Percentiles rank a stretch among this genome's conserved stretches.
These are phyloP conservation scores for Octopus sinensis DNA, from an alignment of 1,140 invertebrate genomes.

Conservation along the genomic window DNA sequence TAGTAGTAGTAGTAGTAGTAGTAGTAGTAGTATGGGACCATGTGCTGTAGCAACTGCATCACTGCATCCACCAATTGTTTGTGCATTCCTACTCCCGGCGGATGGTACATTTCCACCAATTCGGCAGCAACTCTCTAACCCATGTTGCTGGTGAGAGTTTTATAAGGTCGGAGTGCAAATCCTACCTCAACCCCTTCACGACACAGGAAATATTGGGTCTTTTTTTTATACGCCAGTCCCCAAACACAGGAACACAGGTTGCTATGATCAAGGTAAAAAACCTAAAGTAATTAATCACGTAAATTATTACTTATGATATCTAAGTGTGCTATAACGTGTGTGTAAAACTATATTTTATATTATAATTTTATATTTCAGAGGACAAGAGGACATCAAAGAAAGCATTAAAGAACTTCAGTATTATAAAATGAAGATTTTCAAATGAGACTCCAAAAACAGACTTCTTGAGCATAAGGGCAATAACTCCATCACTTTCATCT, in stretches of 20 bases:
- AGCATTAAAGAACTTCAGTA: slow-evolving; percentile 79
- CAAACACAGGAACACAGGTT: neutral
- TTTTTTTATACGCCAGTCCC: neutral
- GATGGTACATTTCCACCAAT: too few species aligned
- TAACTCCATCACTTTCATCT: too few species aligned
- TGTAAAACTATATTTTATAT: neutral
- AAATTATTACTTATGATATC: slow-evolving; percentile 6
- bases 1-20: too few species aligned
- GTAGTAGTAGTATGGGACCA: too few species aligned
- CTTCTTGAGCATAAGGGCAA: too few species aligned
- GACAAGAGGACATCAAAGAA: slow-evolving; percentile 80
- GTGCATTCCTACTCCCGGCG: too few species aligned
- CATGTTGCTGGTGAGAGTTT: too few species aligned
- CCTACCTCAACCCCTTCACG: neutral
- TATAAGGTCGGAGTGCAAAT: too few species aligned
- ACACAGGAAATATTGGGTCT: neutral
- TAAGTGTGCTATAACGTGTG: neutral
- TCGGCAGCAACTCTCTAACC: too few species aligned
- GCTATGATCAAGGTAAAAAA: neutral
- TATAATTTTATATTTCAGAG: slow-evolving; percentile 56
- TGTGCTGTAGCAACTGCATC: too few species aligned
- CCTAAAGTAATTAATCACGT: neutral
- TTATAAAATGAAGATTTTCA: slow-evolving; percentile 61
- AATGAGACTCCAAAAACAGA: too few species aligned
- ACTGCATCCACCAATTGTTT: too few species aligned